These are phyloP conservation scores for Dinocampus coccinellae DNA, from an alignment of 2,888 invertebrate genomes.

Conservation along the genomic window DNA sequence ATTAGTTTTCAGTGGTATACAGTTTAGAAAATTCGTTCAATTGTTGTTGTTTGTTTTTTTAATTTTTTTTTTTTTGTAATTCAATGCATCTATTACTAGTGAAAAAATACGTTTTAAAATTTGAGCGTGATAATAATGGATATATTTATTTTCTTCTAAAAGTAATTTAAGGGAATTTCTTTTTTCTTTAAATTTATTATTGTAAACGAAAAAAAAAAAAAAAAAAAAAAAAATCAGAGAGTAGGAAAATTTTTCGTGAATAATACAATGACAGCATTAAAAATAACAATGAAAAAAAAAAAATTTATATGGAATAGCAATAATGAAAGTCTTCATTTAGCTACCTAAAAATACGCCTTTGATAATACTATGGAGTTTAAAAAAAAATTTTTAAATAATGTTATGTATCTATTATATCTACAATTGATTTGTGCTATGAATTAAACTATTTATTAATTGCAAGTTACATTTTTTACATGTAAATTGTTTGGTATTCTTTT, in stretches of 20 bases:
- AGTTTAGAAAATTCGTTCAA: background rate
- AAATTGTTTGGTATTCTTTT: background rate
- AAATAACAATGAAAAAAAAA: background rate
- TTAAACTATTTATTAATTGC: conserved; percentile 15
- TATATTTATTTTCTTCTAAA: no score
- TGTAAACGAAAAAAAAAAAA: background rate
- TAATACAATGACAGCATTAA: background rate
- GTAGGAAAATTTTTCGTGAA: background rate
- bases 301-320: background rate
- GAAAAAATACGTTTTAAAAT: background rate
- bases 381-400: background rate
- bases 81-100: background rate
- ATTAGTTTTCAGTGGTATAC: background rate
- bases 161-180: no score
- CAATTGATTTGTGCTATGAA: background rate
- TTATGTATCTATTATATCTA: background rate
- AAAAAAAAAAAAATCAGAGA: background rate
- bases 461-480: background rate
- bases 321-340: background rate
- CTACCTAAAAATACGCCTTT: background rate
- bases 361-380: background rate
- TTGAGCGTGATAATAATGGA: background rate
- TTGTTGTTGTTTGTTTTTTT: background rate
- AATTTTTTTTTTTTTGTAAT: background rate
- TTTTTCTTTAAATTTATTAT: conserved; percentile 16